phyloP scores from a whole-genome alignment of 2,113 vertebrate species.

The Periophthalmodon schlosseri region DNA sequence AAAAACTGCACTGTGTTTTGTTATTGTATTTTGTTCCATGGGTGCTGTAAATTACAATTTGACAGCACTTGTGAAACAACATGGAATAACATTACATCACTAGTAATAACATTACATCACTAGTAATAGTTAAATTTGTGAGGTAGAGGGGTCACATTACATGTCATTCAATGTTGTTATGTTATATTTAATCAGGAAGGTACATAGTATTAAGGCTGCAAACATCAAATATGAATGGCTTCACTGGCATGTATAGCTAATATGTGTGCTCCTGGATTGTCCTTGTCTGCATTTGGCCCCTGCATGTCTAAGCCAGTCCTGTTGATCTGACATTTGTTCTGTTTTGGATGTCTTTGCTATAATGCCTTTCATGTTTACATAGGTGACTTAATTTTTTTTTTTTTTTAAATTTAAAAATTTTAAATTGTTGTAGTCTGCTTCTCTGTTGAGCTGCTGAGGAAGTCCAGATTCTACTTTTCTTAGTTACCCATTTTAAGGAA shows the following conservation, averaged over 20 bases:
- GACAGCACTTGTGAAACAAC: no score
- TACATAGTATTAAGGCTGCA: not conserved
- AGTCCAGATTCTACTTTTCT: slow-evolving; percentile 26
- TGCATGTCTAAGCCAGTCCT: not conserved
- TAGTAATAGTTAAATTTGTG: no score
- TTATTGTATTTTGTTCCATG: no score
- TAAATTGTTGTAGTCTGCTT: not conserved
- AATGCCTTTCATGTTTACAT: not conserved
- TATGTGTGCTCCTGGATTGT: not conserved
- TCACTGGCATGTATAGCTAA: not conserved
- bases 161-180: not conserved
- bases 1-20: no score
- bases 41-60: no score
- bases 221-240: not conserved
- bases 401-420: no score
- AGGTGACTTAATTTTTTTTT: no score
- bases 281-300: not conserved
- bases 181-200: not conserved
- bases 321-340: slow-evolving; percentile 1
- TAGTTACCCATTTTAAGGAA: no score
- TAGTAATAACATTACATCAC: no score
- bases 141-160: no score
- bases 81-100: no score
- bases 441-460: slow-evolving; percentile 6
- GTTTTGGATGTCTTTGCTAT: not conserved